phyloP scores from a whole-genome alignment of 1,140 invertebrate genomes.

The Mamestra configurata region DNA sequence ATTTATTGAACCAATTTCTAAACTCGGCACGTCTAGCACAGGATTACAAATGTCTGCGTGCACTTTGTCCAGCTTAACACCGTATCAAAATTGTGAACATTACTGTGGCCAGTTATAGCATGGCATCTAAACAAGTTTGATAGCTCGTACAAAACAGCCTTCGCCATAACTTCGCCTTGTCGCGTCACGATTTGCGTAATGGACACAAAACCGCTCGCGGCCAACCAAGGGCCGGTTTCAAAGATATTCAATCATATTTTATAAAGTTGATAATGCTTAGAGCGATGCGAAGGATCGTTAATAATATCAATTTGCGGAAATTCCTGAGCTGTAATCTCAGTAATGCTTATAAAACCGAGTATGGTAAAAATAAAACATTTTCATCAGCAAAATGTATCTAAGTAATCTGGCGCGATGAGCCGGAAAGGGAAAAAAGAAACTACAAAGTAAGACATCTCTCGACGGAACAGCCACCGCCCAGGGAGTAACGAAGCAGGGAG shows the following conservation, averaged over 20 bases:
- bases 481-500: constrained; percentile 62
- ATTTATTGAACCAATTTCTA: neutral
- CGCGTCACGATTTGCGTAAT: constrained; percentile 56
- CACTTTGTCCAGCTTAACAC: constrained; percentile 30
- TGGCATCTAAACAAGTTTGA: constrained; percentile 46
- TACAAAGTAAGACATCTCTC: constrained; percentile 59
- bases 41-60: neutral
- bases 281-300: constrained; percentile 32
- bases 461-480: constrained; percentile 56
- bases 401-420: constrained; percentile 55
- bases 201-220: constrained; percentile 52
- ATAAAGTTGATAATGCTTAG: constrained; percentile 50
- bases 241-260: constrained; percentile 58
- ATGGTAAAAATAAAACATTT: constrained; percentile 17
- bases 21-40: neutral
- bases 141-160: constrained; percentile 49
- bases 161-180: constrained; percentile 52
- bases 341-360: neutral
- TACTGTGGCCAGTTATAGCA: constrained; percentile 15
- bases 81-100: constrained; percentile 36
- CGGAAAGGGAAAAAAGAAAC: constrained; percentile 56
- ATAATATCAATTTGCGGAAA: constrained; percentile 34
- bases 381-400: constrained; percentile 5
- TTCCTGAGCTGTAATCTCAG: constrained; percentile 3
- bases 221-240: constrained; percentile 50